phyloP scores from a whole-genome alignment of 2,113 vertebrate species.

The Eclectus roratus region DNA sequence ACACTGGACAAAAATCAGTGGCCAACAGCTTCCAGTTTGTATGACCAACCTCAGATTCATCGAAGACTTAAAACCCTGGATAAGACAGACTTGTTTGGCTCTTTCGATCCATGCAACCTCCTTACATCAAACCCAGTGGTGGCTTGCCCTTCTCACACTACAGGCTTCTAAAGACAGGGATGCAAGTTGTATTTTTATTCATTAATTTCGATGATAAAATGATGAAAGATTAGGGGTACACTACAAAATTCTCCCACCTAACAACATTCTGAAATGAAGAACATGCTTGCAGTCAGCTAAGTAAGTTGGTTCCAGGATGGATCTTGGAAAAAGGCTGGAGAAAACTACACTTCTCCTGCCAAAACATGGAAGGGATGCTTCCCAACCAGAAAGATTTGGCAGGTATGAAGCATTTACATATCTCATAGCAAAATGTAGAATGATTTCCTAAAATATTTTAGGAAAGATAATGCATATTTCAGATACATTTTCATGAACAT shows the following conservation, averaged over 20 bases:
- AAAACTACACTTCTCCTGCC: not conserved
- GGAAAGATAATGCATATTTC: not conserved
- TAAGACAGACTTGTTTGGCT: not conserved
- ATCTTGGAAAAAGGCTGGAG: not conserved
- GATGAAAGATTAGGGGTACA: not conserved
- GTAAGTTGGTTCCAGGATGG: not conserved
- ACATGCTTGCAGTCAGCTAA: not conserved
- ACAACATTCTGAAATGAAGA: not conserved
- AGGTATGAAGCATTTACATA: not conserved
- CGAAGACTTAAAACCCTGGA: not conserved
- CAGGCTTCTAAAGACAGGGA: not conserved
- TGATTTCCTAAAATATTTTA: not conserved
- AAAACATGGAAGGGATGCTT: not conserved
- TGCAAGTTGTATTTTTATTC: not conserved
- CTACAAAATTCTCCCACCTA: not conserved
- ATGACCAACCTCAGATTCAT: not conserved
- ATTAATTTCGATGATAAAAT: not conserved
- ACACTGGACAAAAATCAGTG: not conserved
- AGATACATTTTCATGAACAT: not conserved
- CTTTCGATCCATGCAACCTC: not conserved
- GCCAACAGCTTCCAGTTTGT: not conserved
- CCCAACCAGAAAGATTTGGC: not conserved
- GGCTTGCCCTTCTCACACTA: not conserved
- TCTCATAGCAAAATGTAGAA: not conserved
- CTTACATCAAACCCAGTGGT: not conserved